Evolutionary conservation across 2,797 vertebrate genomes (phyloP).

Genomic region (Micromesistius poutassou): DNA sequence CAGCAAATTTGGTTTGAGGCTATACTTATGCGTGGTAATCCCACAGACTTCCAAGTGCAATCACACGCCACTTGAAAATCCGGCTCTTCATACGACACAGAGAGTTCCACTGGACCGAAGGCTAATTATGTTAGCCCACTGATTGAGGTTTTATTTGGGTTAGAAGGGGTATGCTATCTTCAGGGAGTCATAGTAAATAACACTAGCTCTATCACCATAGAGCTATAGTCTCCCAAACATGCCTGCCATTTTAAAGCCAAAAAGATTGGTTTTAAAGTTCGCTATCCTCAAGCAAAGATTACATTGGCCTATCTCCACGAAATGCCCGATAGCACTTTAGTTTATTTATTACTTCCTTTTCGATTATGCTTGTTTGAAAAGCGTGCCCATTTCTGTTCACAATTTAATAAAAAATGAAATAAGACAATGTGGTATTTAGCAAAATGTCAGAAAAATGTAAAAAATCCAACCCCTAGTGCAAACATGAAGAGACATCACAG

Average conservation of each 20-base stretch:
- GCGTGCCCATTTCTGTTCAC: background rate
- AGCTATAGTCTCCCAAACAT: conserved; percentile 13
- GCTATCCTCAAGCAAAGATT: conserved; percentile 20
- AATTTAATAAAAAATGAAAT: background rate
- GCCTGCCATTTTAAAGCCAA: conserved; percentile 29
- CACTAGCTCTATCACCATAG: conserved; percentile 44
- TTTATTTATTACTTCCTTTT: background rate
- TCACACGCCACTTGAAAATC: conserved; percentile 54
- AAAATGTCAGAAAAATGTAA: background rate
- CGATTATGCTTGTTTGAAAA: background rate
- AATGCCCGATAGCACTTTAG: background rate
- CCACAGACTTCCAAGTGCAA: conserved; percentile 67
- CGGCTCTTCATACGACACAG: conserved; percentile 61
- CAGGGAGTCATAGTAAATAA: conserved; percentile 32
- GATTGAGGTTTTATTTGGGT: conserved; percentile 61
- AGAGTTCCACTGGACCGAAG: conserved; percentile 53
- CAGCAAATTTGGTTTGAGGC: conserved; percentile 62
- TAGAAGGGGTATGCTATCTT: conserved; percentile 49
- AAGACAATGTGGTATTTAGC: background rate
- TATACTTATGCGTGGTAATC: conserved; percentile 68
- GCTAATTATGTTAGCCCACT: conserved; percentile 59
- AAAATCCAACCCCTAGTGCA: background rate
- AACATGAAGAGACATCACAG: background rate
- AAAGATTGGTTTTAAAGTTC: conserved; percentile 24
- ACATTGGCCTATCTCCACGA: conserved; percentile 9